A percentile compares a stretch with the other conserved stretches of the same genome.
Conservation (phyloP, 2,888 invertebrate species). For the Allygus modestus region DNA sequence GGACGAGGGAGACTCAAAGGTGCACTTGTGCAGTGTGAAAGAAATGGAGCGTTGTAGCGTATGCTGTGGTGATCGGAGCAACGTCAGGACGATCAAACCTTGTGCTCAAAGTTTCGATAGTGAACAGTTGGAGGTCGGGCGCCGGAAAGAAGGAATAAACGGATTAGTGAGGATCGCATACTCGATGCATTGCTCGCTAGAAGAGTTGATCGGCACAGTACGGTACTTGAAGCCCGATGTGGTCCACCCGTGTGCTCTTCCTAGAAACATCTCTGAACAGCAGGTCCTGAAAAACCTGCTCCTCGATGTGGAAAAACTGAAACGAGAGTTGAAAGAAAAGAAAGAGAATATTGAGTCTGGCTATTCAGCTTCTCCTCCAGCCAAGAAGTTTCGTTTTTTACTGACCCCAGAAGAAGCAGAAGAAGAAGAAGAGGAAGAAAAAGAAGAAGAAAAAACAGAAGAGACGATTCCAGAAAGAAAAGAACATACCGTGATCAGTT, state of each 20-base stretch:
- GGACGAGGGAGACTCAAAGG: neutral
- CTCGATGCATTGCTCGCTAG: slow-evolving; percentile 7
- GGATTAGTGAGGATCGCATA: slow-evolving; percentile 28
- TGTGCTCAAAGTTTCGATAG: slow-evolving; percentile 9
- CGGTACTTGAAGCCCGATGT: slow-evolving; percentile 7
- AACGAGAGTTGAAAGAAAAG: neutral
- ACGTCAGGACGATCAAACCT: neutral
- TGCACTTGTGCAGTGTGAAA: slow-evolving; percentile 10
- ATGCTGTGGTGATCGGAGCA: neutral
- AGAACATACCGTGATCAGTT: too few species aligned
- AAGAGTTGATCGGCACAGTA: slow-evolving; percentile 12
- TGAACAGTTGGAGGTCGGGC: slow-evolving; percentile 8
- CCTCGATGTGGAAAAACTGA: neutral
- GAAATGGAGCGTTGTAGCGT: neutral
- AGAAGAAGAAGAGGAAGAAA: neutral
- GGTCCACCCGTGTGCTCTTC: neutral
- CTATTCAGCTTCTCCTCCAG: neutral
- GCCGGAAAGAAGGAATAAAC: neutral
- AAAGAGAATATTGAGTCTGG: neutral
- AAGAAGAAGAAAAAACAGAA: too few species aligned
- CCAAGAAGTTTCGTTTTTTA: neutral
- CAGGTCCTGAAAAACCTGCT: neutral
- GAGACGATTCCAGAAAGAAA: too few species aligned
- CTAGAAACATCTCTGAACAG: neutral
- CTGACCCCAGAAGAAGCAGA: neutral